Evolutionary conservation across 2,113 vertebrate genomes (phyloP), one percentile per base, ranked within the genome.

Genomic region (Thalassarche chlororhynchos): DNA sequence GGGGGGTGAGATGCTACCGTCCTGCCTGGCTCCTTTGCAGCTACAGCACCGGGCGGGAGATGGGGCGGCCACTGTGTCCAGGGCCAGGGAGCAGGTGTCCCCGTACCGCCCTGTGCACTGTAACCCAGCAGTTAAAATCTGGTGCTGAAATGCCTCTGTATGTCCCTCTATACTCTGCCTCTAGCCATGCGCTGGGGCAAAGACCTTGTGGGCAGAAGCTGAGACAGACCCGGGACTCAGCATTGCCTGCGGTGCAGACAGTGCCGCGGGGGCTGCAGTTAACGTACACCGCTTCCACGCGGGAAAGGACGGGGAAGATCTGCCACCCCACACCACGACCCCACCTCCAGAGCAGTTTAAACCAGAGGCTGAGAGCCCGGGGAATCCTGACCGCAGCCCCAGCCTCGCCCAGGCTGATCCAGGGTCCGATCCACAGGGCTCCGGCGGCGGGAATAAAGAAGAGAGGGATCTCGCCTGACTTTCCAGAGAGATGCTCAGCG

Each of bases 201-300:
- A 55, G n/a, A 79, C 19, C 47, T 51, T 9, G 42, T 1, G 26
- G 19, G 46, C 31, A 34, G 49, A 47, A 28, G 40, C 54, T 2
- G 34, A 36, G 36, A 2, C 38, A 61, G 31, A 23, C 3, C 4
- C 3, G 16, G 38, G 55, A 7, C 31, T n/a, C 47, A 1, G 71
- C 54, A 5, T 0, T 9, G 75, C 17, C 66, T 5, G 76, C 5
- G 3, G 38, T 3, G 32, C 70, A 13, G 29, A 14, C 42, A 5
- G 24, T 1, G 51, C 54, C 12, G 9, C 8, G 13, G 25, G 31
- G 26, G 15, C 60, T 54, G 65, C 65, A 6, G 24, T 1, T 28
- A 20, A 2, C 3, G 4, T 0, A 4, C 36, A 2, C 62, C 8
- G 28, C 34, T 62, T 24, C 38, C 64, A 21, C 3, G 32, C 16